Evolutionary conservation across 2,113 vertebrate species (phyloP), one percentile per base, ranked within the genome.

Genomic region (Tetraodon nigroviridis): DNA sequence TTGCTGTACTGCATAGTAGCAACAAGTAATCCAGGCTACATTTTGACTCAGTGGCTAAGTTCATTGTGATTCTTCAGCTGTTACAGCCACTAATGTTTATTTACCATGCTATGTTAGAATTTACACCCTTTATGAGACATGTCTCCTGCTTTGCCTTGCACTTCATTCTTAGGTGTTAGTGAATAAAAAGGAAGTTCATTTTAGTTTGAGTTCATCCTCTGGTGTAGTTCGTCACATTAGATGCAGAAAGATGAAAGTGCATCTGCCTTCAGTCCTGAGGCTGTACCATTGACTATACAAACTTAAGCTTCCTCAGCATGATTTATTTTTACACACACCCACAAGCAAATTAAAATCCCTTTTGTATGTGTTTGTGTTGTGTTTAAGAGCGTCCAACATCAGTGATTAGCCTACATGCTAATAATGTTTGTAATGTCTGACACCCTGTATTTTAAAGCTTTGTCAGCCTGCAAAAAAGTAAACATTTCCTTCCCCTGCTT

Each of bases 401-500:
- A 58, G 27, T 19, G 19, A 32, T 49, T 24, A 37, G 32, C 10
- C 32, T 37, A 51, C 11, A 16, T 17, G 11, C 32, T 53, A 16
- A 54, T 54, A 15, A 16, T 55, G 45, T 56, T 71, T 65, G 58
- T 32, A 20, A 10, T 42, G n/a, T n/a, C n/a, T n/a, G 49, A 55
- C 32, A 52, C 56, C 32, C 49, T 52, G 17, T 17, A n/a, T n/a
- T 17, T 13, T 17, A n/a, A 16, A 6, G 4, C 44, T 46, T 46
- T 46, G 44, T 46, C 58, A 44, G 19, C 7, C 37, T n/a, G 47
- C 48, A 7, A 8, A 4, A 10, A 45, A 55, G 69, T 63, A 51
- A 75, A 77, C 69, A 79, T 73, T 70, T 67, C 40, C 56, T 15
- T 22, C 22, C 17, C 0, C 52, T 5, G 67, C 58, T 58, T 14